Evolutionary conservation across 2,888 invertebrate species (phyloP).

Genomic region (Tuberolachnus salignus): DNA sequence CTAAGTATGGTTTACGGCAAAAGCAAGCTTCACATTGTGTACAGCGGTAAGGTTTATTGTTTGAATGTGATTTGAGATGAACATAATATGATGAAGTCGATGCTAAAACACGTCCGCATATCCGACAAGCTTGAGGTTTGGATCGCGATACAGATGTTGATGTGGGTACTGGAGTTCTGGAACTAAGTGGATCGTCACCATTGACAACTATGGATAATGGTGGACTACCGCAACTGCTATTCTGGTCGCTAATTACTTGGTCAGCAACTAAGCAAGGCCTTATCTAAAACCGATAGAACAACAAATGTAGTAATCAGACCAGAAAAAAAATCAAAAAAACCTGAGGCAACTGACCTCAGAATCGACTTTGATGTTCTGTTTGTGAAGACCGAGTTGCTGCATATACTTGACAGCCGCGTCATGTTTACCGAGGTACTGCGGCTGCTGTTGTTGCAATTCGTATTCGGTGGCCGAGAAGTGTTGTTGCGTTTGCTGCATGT

Average conservation of each 20-base stretch:
- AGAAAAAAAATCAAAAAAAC: not conserved
- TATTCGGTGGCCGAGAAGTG: conserved; percentile 48
- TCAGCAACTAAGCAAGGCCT: conserved; percentile 49
- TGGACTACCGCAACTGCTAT: conserved; percentile 48
- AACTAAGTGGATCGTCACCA: conserved; percentile 43
- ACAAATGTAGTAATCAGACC: not conserved
- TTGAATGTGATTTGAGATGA: conserved; percentile 82
- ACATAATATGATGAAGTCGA: conserved; percentile 81
- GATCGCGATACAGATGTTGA: conserved; percentile 48
- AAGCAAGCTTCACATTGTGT: conserved; percentile 79
- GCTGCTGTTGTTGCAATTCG: conserved; percentile 51
- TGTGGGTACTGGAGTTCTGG: conserved; percentile 50
- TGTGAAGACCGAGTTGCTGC: conserved; percentile 50
- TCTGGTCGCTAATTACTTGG: conserved; percentile 46
- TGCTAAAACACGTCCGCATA: conserved; percentile 78
- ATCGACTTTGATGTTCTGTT: conserved; percentile 52
- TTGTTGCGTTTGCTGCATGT: conserved; percentile 44
- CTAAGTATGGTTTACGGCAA: conserved; percentile 80
- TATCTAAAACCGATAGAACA: conserved; percentile 12
- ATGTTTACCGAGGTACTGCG: conserved; percentile 49
- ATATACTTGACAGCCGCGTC: conserved; percentile 53
- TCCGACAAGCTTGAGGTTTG: conserved; percentile 75
- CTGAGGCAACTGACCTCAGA: conserved; percentile 25
- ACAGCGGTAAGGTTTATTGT: conserved; percentile 80
- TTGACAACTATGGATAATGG: conserved; percentile 49